Base-by-base conservation (phyloP, 2,113 vertebrate genomes). In the Lanius collurio region DNA sequence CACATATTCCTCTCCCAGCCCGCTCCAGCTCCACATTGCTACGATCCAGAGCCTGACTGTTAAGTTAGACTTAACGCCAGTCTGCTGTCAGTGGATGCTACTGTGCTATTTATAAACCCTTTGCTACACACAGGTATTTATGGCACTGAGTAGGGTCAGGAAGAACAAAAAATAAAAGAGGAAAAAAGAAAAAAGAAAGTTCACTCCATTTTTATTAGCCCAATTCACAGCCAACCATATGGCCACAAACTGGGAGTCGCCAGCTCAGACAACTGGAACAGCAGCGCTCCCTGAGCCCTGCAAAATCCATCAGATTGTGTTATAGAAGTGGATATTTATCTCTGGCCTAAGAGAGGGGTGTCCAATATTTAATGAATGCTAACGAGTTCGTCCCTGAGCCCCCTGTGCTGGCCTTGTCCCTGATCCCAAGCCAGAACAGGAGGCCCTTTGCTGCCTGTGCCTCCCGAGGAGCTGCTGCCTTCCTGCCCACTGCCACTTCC, bases 91-190 rank as follows among this genome's bases (percentile, higher is more conserved):
- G 95, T 33, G 70, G 95, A 97, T 96, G 96, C 96, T 90, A 92
- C 93, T 49, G 86, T 82, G 96, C 95, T 97, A 95, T 98, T 98
- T 97, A 97, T 97, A 97, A 97, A 96, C 83, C 79, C 62, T 82
- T 68, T 87, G 83, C 94, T 97, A 18, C 86, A 17, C 83, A 88
- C 95, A 97, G 97, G 97, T 97, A 98, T 98, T 98, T 97, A 97
- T 95, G 97, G 96, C 88, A 88, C 78, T 35, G 92, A 83, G 44
- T 82, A 44, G 50, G 96, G 93, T 94, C 90, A 87, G 93, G 92
- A 95, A 96, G 83, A 97, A 96, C 10, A 15, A 80, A 49, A 87
- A 70, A 62, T 18, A 50, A 64, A n/a, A 42, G 4, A 26, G 35
- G 4, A 17, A 30, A 24, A 35, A 35, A 46, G 14, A 18, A 70